Base-by-base conservation (phyloP, 2,888 invertebrate species). In the Azorinus chamasolen region DNA sequence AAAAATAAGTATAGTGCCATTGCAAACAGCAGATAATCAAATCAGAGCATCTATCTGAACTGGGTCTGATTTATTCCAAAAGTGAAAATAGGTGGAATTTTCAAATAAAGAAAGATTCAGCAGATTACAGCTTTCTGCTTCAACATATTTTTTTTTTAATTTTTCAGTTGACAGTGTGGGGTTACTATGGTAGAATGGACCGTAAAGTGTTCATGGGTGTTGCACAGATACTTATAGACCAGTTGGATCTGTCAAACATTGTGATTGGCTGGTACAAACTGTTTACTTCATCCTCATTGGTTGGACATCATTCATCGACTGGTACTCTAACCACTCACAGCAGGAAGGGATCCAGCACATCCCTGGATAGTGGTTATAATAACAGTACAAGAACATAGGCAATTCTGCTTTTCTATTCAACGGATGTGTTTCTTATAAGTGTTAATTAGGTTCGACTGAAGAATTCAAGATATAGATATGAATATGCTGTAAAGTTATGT, bases 201-300 rank as follows among this genome's bases (percentile, higher is more conserved):
- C 97, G 97, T 94, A 99, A 99, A 95, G 97, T 98, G 91, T 99
- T 99, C 95, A 99, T 99, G 99, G 99, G 99, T 86, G 98, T 99
- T 90, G 98, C 98, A 92, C 99, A 99, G 95, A 99, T 99, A 93
- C 96, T 98, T 95, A 95, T 99, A 93, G 99, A 99, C 94, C 98
- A 99, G 94, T 95, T 99, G 91, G 97, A 99, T 94, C 95, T 99
- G 90, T 97, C 97, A 93, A 97, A 98, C 95, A 97, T 98, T 94
- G 98, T 98, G 93, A 98, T 99, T 94, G 99, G 99, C 94, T 99
- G 99, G 99, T 99, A 99, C 96, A 99, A 99, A 95, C 96, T 99
- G 80, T 93, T 91, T 82, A 89, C 92, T 48, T 90, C 90, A 63
- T 92, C 92, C 68, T 92, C 92, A 74, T 86, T 93, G 86, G 91